Base-by-base conservation (phyloP, 2,888 invertebrate genomes). In the Neuroscelio doddi region DNA sequence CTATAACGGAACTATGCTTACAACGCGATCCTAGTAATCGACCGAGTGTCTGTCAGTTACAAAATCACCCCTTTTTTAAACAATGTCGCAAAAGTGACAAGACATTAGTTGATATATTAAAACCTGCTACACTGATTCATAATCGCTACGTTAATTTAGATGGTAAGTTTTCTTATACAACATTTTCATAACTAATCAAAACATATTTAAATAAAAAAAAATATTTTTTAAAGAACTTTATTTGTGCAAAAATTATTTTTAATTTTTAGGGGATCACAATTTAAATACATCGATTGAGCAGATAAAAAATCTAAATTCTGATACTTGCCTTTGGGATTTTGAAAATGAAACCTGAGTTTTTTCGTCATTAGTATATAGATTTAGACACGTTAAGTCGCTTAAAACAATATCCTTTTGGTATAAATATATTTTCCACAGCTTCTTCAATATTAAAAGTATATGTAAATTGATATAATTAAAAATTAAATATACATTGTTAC, bases 41-140 rank as follows among this genome's bases (percentile, higher is more conserved):
- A 45, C 93, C 94, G 42, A 87, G 89, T 3, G 90, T 92, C 1
- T 85, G 86, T 0, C 91, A 93, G 76, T 85, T 95, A 42, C 83
- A 93, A 62, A 87, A 86, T 46, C 93, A 95, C 81, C 86, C 89
- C 63, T 91, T 94, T 87, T 92, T 95, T 81, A 94, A 93, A 82
- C 91, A 92, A 77, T 87, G 89, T 69, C 86, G 88, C 57, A 89
- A 87, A 80, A 86, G 87, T 24, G 87, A 88, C 76, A 74, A 75
- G 34, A 87, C 87, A 70, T 78, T 93, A 63, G 88, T 90, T 0
- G 89, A 90, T 46, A 86, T 92, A 61, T 86, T 93, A 16, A 89
- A 90, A 44, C 88, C 91, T 38, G 91, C 91, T n/a, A 87, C 90
- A 62, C 91, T 92, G 1, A 87, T 91, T 68, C 88, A 89, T 69